Conservation (phyloP, 2,888 invertebrate species). For the Bimastos eiseni region DNA sequence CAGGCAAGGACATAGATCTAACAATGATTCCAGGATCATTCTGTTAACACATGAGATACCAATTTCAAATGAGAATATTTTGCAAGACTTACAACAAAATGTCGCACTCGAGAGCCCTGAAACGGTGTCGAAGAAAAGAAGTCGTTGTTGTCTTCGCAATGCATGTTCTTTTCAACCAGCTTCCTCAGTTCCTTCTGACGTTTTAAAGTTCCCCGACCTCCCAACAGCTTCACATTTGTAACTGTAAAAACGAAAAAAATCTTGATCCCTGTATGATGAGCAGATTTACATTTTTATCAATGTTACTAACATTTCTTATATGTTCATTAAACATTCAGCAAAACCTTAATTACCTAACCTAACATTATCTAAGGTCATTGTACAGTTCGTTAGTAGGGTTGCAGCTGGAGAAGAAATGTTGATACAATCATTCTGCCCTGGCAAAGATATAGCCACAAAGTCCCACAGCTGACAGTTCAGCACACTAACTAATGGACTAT, state of each 20-base stretch:
- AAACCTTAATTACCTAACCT: too few relatives aligned
- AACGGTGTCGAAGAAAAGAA: slow-evolving; percentile 7
- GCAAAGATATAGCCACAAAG: too few relatives aligned
- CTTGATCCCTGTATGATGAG: too few relatives aligned
- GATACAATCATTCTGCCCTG: too few relatives aligned
- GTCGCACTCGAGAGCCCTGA: not conserved
- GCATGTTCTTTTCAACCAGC: not conserved
- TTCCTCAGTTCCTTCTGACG: not conserved
- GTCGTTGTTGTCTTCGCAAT: not conserved
- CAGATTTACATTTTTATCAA: not conserved
- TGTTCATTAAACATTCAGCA: too few relatives aligned
- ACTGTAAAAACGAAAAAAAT: not conserved
- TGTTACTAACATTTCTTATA: not conserved
- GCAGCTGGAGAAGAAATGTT: too few relatives aligned
- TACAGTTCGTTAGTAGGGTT: too few relatives aligned
- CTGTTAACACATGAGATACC: not conserved
- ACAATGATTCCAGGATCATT: not conserved
- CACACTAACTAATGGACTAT: too few relatives aligned
- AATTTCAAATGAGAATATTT: too few relatives aligned
- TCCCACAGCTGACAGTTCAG: too few relatives aligned
- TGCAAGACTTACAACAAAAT: not conserved
- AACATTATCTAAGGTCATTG: too few relatives aligned
- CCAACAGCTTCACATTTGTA: slow-evolving; percentile 4
- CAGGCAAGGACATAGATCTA: not conserved
- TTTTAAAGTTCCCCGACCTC: not conserved